Percentiles rank a stretch among this genome's conserved stretches.
These are phyloP conservation scores for Alaudala cheleensis DNA, from an alignment of 2,113 vertebrate genomes.

Conservation along the genomic window DNA sequence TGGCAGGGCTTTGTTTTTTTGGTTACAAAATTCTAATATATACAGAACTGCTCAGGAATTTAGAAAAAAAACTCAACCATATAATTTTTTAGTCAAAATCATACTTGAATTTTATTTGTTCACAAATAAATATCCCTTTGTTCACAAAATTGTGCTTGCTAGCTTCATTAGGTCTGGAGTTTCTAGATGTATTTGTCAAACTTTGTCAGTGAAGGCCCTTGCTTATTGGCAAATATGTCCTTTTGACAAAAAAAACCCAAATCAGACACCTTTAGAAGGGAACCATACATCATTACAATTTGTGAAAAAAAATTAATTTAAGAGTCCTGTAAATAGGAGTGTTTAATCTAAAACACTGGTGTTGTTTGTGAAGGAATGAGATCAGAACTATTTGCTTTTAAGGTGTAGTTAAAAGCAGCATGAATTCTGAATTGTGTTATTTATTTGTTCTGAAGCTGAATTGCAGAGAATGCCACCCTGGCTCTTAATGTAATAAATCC, in stretches of 20 bases:
- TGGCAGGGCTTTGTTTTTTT: neutral
- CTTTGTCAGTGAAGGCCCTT: neutral
- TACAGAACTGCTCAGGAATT: neutral
- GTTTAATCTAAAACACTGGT: neutral
- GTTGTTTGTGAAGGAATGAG: neutral
- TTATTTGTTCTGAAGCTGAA: neutral
- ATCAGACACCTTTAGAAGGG: neutral
- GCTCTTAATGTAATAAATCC: neutral
- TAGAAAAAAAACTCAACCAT: neutral
- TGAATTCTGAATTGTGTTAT: neutral
- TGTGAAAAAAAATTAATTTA: neutral
- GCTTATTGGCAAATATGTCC: neutral
- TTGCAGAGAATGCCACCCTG: neutral
- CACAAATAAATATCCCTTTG: neutral
- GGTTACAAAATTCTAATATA: neutral
- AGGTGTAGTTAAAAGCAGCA: neutral
- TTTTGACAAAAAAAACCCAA: neutral
- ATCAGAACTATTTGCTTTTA: neutral
- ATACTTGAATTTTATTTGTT: neutral
- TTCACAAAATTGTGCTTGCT: neutral
- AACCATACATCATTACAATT: neutral
- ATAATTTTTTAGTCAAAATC: neutral
- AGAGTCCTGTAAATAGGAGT: neutral
- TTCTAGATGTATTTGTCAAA: neutral
- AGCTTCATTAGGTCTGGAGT: neutral